Base-by-base conservation (phyloP, 2,888 invertebrate species). In the Temnothorax ravouxi region DNA sequence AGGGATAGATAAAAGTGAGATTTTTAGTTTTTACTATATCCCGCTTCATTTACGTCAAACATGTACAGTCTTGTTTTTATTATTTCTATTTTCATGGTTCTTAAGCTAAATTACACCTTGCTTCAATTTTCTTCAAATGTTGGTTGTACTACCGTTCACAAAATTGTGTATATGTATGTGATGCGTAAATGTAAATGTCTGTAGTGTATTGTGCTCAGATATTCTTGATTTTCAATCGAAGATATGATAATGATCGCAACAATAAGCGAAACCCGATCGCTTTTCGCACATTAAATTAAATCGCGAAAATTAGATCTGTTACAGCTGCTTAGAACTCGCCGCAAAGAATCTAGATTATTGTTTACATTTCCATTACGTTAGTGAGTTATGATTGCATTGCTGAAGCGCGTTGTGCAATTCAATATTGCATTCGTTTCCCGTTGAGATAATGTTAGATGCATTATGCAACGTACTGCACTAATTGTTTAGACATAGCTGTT, bases 401-500 rank as follows among this genome's bases (percentile, higher is more conserved):
- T 21, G 1, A 67, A 54, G 29, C 69, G 29, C n/a, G 29, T 66
- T 52, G n/a, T 8, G n/a, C 41, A 29, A 50, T 8, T 5, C 5
- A 61, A 62, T 50, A 62, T 34, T 34, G 62, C 69, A 52, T 54
- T 77, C 29, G 69, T 77, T 66, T 50, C 41, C 25, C 52, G 38
- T n/a, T 41, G 52, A 52, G 25, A 66, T 25, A 3, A 44, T 18
- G 29, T n/a, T 50, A 64, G n/a, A 52, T 25, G 52, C 29, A 77
- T 69, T 41, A 67, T 50, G 66, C 52, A 41, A 21, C 38, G 50
- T 47, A 44, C 44, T 41, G 34, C 1, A 21, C 47, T 72, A 72
- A 80, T 80, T 80, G 38, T 80, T 80, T 59, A 80, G 38, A 72
- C 59, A 44, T 59, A 72, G 61, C 69, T 67, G 61, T 21, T 71